Evolutionary conservation across 2,797 vertebrate genomes (phyloP).

Genomic region (Masticophis lateralis): DNA sequence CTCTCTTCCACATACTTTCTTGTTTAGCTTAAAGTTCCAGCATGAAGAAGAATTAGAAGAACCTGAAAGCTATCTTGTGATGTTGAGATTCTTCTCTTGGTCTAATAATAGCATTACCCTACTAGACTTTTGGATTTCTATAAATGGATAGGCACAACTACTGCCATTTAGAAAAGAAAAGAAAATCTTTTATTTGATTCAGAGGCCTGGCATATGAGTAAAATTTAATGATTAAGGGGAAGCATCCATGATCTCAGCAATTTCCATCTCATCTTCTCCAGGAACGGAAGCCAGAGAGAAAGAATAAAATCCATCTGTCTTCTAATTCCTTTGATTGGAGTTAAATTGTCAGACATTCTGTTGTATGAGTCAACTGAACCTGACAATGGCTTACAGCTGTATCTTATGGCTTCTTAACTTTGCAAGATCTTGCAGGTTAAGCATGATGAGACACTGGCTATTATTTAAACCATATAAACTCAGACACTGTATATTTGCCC

Average conservation of each 20-base stretch:
- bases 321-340: constrained; percentile 17
- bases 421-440: constrained; percentile 54
- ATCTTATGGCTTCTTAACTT: constrained; percentile 43
- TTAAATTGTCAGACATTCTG: constrained; percentile 44
- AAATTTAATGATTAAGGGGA: background rate
- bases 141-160: background rate
- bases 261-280: constrained; percentile 18
- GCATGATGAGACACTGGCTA: constrained; percentile 37
- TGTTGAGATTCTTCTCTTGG: background rate
- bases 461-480: constrained; percentile 16
- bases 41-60: background rate
- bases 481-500: constrained; percentile 26
- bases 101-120: background rate
- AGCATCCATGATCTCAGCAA: constrained; percentile 38
- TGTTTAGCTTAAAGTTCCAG: background rate
- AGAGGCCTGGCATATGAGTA: background rate
- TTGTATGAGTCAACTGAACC: constrained; percentile 47
- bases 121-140: background rate
- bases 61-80: background rate
- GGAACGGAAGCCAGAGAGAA: constrained; percentile 30
- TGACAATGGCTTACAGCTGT: constrained; percentile 51
- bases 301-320: background rate
- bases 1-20: background rate
- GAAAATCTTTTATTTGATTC: background rate
- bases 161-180: background rate